Evolutionary conservation across 2,888 invertebrate species (phyloP).

Genomic region (Euspilapteryx auroguttella): DNA sequence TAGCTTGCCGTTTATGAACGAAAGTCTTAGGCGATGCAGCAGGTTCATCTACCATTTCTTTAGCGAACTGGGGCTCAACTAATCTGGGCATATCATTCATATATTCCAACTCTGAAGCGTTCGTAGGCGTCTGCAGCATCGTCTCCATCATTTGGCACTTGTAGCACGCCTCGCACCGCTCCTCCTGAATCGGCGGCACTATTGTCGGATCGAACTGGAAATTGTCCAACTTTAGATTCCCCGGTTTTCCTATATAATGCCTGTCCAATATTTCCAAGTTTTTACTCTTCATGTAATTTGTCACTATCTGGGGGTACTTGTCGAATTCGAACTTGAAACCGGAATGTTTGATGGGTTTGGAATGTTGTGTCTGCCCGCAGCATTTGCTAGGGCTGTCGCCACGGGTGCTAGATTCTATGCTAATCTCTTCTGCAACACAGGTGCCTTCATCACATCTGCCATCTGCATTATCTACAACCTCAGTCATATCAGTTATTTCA

Average conservation of each 20-base stretch:
- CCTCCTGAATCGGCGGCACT: conserved; percentile 42
- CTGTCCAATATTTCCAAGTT: conserved; percentile 66
- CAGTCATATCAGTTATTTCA: background rate
- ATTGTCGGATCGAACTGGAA: conserved; percentile 52
- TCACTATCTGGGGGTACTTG: conserved; percentile 73
- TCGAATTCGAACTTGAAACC: conserved; percentile 75
- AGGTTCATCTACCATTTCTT: conserved; percentile 22
- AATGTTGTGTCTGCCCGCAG: conserved; percentile 56
- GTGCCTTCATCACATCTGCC: conserved; percentile 8
- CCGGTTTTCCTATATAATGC: conserved; percentile 60
- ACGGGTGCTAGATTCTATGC: conserved; percentile 16
- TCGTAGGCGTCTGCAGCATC: conserved; percentile 73
- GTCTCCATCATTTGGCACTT: conserved; percentile 57
- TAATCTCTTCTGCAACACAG: background rate
- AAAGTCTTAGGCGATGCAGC: conserved; percentile 40
- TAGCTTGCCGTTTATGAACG: conserved; percentile 34
- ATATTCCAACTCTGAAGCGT: conserved; percentile 71
- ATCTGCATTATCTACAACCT: conserved; percentile 13
- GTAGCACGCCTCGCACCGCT: conserved; percentile 56
- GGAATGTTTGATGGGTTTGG: conserved; percentile 66
- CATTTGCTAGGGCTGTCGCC: conserved; percentile 29
- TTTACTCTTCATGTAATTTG: conserved; percentile 76
- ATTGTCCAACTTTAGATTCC: conserved; percentile 53
- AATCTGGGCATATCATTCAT: conserved; percentile 45
- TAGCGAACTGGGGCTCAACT: conserved; percentile 39